Evolutionary conservation across 2,888 invertebrate genomes (phyloP).

Genomic region (Oeneis ivallda): DNA sequence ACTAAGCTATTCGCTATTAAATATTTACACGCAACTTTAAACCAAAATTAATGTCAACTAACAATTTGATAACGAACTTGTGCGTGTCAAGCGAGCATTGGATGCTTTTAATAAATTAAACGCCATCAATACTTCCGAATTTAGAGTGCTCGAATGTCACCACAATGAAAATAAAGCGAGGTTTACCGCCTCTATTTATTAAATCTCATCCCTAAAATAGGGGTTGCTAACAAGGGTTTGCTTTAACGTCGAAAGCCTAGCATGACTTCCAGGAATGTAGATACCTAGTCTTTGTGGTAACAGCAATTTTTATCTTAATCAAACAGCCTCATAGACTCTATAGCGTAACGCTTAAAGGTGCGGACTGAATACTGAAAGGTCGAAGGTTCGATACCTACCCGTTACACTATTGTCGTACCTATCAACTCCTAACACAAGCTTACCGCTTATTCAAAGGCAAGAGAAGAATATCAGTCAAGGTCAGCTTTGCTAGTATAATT

Average conservation of each 20-base stretch:
- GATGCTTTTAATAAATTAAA: conserved; percentile 39
- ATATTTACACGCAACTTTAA: conserved; percentile 16
- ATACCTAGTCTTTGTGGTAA: no score
- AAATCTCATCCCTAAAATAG: conserved; percentile 9
- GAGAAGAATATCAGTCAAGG: no score
- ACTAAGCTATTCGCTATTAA: conserved; percentile 3
- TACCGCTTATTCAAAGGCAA: no score
- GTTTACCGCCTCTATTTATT: conserved; percentile 47
- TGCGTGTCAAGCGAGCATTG: conserved; percentile 39
- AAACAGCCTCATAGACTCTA: no score
- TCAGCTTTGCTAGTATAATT: no score
- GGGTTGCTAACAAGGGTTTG: neutral
- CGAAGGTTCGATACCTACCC: no score
- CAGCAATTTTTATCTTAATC: no score
- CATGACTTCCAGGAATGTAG: no score
- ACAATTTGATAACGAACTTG: conserved; percentile 32
- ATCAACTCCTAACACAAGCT: no score
- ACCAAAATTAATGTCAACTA: conserved; percentile 21
- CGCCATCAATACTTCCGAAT: conserved; percentile 40
- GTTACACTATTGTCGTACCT: no score
- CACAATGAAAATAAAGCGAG: conserved; percentile 48
- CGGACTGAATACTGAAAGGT: no score
- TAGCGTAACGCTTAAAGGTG: no score
- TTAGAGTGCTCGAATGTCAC: conserved; percentile 48
- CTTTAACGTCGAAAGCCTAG: neutral